Evolutionary conservation across 2,113 vertebrate genomes (phyloP), one percentile per base, ranked within the genome.

Genomic region (Ciconia maguari): DNA sequence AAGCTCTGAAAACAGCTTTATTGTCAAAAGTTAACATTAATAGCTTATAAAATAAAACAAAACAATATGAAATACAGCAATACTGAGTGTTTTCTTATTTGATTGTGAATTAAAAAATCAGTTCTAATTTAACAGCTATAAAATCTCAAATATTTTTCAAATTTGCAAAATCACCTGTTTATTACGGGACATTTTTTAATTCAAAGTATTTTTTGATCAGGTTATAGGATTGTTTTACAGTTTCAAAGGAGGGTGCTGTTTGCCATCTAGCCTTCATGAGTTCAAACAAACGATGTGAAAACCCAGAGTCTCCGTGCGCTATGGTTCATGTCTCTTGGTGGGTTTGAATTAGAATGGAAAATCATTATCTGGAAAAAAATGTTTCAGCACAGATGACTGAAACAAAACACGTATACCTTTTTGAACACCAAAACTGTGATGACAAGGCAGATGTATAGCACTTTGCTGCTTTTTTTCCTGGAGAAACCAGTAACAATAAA

Each of bases 261-360:
- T 62, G 48, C 48, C 60, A 46, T 6, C 11, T 55, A 10, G 17
- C 16, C 29, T 52, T 10, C 21, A 2, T 29, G 27, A 55, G 34
- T 9, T 68, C n/a, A 60, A 36, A 54, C 9, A 38, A 51, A 30
- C 4, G 5, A 6, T 38, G 36, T 29, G 16, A 42, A 30, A 69
- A 21, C 26, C 22, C 9, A 0, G 29, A 62, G n/a, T 58, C 79
- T 64, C 19, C 3, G 0, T 24, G 42, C 4, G 3, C 61, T n/a
- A 3, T 4, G 49, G 29, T 16, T 90, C 30, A 3, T 17, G 41
- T 26, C 42, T 69, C 22, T 30, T 60, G 64, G 55, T 30, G 51
- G 10, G 26, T 25, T 75, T 49, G 55, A 74, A 62, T 36, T 54
- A 54, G 32, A 72, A 68, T 30, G 38, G 48, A 51, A 84, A 78